Conservation (phyloP, 2,888 invertebrate genomes). For the Belgica antarctica region DNA sequence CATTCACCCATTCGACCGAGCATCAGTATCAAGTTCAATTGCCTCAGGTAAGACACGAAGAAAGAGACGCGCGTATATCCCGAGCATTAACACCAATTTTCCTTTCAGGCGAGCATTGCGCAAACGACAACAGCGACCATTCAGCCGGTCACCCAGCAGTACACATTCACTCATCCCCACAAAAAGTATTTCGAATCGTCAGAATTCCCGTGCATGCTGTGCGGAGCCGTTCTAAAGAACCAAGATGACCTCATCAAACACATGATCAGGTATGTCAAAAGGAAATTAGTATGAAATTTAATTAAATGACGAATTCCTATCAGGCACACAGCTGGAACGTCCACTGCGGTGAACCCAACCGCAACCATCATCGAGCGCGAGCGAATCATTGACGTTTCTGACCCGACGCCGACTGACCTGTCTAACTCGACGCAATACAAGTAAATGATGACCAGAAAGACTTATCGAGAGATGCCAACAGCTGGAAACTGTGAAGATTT, state of each 20-base stretch:
- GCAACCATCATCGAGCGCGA: constrained; percentile 20
- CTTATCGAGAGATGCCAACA: constrained; percentile 7
- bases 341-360: not conserved
- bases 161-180: constrained; percentile 30
- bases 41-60: constrained; percentile 9
- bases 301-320: not conserved
- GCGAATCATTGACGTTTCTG: not conserved
- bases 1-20: constrained; percentile 12
- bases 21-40: constrained; percentile 39
- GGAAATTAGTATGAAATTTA: too few species aligned
- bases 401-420: constrained; percentile 27
- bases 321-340: not conserved
- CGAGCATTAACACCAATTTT: not conserved
- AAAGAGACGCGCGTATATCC: too few species aligned
- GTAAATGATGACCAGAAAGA: constrained; percentile 3
- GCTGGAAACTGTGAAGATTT: not conserved
- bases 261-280: too few species aligned
- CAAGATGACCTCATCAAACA: constrained; percentile 38
- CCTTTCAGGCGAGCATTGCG: constrained; percentile 19
- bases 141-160: constrained; percentile 28
- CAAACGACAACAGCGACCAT: constrained; percentile 26
- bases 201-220: constrained; percentile 34
- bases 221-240: constrained; percentile 22
- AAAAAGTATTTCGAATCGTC: constrained; percentile 40
- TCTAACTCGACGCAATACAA: constrained; percentile 31